Evolutionary conservation across 2,797 vertebrate species (phyloP).

Genomic region (Galaxias olidus): DNA sequence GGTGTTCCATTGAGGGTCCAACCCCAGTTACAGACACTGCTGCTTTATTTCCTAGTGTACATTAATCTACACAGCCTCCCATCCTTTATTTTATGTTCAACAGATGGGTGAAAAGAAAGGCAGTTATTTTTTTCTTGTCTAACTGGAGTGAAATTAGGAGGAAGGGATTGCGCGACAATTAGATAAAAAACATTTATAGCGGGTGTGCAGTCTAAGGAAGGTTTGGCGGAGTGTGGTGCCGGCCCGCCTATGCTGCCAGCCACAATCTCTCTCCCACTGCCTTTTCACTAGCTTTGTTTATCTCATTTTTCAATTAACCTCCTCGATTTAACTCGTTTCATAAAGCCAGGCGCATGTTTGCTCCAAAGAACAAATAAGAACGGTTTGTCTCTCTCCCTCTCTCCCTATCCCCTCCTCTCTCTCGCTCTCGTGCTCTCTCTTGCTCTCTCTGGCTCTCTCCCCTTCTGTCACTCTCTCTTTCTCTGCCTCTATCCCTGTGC

Average conservation of each 20-base stretch:
- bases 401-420: constrained; percentile 8
- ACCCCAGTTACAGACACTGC: too few species aligned
- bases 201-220: constrained; percentile 73
- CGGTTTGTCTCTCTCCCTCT: constrained; percentile 49
- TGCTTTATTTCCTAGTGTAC: constrained; percentile 30
- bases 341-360: constrained; percentile 80
- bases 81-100: constrained; percentile 69
- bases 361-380: constrained; percentile 83
- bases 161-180: constrained; percentile 91
- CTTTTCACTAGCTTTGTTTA: constrained; percentile 88
- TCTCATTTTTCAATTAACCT: constrained; percentile 97
- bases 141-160: constrained; percentile 89
- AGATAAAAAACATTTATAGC: constrained; percentile 79
- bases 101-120: constrained; percentile 63
- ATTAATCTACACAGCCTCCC: constrained; percentile 35
- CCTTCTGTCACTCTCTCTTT: constrained; percentile 5
- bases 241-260: constrained; percentile 75
- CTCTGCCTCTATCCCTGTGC: constrained; percentile 39
- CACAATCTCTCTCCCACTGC: constrained; percentile 78
- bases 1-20: too few species aligned
- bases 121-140: constrained; percentile 75
- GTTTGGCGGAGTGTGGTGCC: constrained; percentile 65
- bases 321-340: constrained; percentile 85
- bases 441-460: constrained; percentile 8
- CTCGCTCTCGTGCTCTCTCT: constrained; percentile 16